These are phyloP conservation scores for Sinocyclocheilus maitianheensis DNA, from an alignment of 2,113 vertebrate species.

Conservation along the genomic window DNA sequence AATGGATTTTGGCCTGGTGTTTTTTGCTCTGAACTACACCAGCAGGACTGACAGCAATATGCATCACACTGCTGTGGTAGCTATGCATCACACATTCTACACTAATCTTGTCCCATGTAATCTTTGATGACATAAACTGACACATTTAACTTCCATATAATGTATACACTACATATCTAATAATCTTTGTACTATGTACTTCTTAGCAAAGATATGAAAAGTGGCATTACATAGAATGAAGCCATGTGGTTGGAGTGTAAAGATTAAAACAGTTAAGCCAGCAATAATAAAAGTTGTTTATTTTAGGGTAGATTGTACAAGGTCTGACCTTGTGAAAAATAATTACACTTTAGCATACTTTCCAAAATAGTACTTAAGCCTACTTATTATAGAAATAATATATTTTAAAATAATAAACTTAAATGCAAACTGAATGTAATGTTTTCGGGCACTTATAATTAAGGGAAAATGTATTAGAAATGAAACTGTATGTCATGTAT, in stretches of 20 bases:
- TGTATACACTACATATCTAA: neutral
- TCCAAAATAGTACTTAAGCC: neutral
- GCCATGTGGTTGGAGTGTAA: neutral
- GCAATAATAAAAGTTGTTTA: neutral
- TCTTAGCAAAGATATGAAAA: neutral
- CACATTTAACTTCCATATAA: neutral
- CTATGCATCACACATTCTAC: slow-evolving; percentile 10
- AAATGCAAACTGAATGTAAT: no score
- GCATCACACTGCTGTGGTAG: slow-evolving; percentile 21
- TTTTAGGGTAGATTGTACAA: neutral
- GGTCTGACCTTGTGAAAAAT: neutral
- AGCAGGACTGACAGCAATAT: slow-evolving; percentile 29
- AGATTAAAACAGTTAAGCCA: neutral
- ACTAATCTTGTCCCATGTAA: neutral
- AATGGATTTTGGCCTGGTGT: slow-evolving; percentile 14
- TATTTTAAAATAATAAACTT: neutral
- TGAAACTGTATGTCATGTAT: no score
- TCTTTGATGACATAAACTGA: neutral
- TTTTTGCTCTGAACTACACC: slow-evolving; percentile 30
- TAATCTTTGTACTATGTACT: neutral
- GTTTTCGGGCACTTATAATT: no score
- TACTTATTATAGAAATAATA: neutral
- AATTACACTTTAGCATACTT: neutral
- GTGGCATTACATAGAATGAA: neutral
- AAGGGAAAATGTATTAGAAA: no score